These are phyloP conservation scores for Noctuana brunneofusca DNA, from an alignment of 2,888 invertebrate genomes.

Conservation along the genomic window DNA sequence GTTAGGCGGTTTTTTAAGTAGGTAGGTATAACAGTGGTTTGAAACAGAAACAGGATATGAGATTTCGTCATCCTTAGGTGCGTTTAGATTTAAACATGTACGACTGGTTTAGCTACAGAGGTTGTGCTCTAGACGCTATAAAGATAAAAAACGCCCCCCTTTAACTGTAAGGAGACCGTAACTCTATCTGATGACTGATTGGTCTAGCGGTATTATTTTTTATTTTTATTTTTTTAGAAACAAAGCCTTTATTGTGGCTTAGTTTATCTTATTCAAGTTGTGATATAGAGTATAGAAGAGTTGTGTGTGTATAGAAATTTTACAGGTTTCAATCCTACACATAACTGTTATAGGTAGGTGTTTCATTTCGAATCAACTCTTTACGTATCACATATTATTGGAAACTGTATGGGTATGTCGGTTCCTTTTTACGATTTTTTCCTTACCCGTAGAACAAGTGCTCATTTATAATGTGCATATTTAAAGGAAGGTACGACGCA, in stretches of 20 bases:
- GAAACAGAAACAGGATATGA: constrained; percentile 27
- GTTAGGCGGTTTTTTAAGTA: background rate
- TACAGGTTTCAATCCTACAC: no score
- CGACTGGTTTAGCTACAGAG: constrained; percentile 24
- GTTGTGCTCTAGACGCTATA: constrained; percentile 23
- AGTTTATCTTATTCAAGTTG: background rate
- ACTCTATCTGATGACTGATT: constrained; percentile 17
- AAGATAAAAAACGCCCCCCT: constrained; percentile 31
- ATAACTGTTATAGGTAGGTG: no score
- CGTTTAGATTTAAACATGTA: constrained; percentile 14
- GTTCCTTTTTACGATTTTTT: no score
- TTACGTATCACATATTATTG: no score
- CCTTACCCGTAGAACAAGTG: no score
- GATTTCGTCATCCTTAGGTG: constrained; percentile 6
- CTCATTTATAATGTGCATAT: no score
- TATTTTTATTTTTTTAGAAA: no score
- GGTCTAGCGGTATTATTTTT: constrained; percentile 11
- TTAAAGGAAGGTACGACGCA: no score
- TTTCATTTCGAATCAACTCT: no score
- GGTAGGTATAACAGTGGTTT: constrained; percentile 16
- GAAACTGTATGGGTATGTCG: no score
- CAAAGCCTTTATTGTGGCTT: background rate
- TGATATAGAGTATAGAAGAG: background rate
- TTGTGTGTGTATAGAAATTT: no score
- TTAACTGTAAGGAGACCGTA: constrained; percentile 21